Percentiles rank a stretch among this genome's conserved stretches.
Evolutionary conservation across 2,888 invertebrate species (phyloP).

Genomic region (Trachelus troglodyta): DNA sequence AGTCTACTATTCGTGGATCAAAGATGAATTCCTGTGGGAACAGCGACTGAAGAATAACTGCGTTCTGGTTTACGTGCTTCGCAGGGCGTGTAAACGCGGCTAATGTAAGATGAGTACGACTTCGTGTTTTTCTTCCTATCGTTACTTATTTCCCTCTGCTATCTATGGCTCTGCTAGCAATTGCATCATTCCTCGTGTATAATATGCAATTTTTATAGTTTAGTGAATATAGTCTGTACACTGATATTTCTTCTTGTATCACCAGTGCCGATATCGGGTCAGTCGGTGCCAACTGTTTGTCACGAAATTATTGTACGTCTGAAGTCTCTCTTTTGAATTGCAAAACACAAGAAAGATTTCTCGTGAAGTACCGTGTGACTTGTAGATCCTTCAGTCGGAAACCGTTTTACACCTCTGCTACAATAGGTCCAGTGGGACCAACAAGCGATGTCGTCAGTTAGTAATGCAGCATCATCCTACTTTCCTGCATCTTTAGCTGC

Average conservation of each 20-base stretch:
- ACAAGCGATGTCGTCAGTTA: background rate
- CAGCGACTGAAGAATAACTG: conserved; percentile 20
- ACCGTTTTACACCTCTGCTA: background rate
- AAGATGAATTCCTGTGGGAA: background rate
- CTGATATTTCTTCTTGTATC: background rate
- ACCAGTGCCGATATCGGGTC: background rate
- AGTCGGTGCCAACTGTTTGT: background rate
- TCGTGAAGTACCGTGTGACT: background rate
- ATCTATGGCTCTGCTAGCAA: background rate
- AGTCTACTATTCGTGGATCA: background rate
- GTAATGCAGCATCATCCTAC: background rate
- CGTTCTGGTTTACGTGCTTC: conserved; percentile 43
- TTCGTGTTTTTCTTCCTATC: background rate
- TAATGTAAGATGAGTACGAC: conserved; percentile 45
- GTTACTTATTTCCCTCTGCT: background rate
- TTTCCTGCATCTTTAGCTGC: background rate
- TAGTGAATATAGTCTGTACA: background rate
- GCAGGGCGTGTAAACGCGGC: conserved; percentile 47
- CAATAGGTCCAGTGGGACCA: background rate
- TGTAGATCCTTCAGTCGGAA: background rate
- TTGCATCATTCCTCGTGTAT: background rate
- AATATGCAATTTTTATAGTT: background rate
- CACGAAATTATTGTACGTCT: background rate
- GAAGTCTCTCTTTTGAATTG: background rate
- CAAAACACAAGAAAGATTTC: background rate